These are phyloP conservation scores for Falcaria lacertinaria DNA, from an alignment of 2,888 invertebrate genomes.

Conservation along the genomic window DNA sequence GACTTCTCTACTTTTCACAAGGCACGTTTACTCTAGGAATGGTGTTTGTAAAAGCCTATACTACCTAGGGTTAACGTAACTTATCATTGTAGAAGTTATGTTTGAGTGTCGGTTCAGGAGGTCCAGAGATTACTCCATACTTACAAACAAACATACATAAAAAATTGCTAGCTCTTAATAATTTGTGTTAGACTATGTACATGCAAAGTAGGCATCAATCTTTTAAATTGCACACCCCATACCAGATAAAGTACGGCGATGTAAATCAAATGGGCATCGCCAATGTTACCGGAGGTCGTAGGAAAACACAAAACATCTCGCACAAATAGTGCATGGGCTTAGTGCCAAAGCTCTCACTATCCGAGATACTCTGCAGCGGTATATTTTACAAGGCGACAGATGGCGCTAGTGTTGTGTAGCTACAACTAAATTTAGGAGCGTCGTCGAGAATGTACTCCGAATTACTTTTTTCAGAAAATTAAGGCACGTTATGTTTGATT, in stretches of 20 bases:
- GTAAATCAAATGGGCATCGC: constrained; percentile 15
- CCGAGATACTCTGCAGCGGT: constrained; percentile 31
- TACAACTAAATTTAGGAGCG: constrained; percentile 27
- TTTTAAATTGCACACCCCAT: background rate
- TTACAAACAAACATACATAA: too few species aligned
- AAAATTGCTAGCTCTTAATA: too few species aligned
- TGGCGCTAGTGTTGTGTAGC: constrained; percentile 28
- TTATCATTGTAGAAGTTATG: too few species aligned
- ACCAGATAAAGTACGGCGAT: constrained; percentile 13
- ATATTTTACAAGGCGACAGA: constrained; percentile 54
- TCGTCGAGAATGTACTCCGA: constrained; percentile 4
- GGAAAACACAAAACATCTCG: constrained; percentile 21
- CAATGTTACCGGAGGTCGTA: constrained; percentile 11
- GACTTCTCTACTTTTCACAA: too few species aligned
- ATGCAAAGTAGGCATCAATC: too few species aligned
- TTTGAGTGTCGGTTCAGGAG: too few species aligned
- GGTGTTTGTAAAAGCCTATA: too few species aligned
- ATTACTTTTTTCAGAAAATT: constrained; percentile 1
- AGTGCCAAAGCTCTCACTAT: constrained; percentile 49
- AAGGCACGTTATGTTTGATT: too few species aligned
- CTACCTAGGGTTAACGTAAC: too few species aligned
- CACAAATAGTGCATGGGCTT: constrained; percentile 36
- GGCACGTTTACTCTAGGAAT: too few species aligned
- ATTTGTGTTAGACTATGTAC: too few species aligned
- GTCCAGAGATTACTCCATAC: too few species aligned